Base-by-base conservation (phyloP, 2,888 invertebrate genomes). In the Drosophila rubida region DNA sequence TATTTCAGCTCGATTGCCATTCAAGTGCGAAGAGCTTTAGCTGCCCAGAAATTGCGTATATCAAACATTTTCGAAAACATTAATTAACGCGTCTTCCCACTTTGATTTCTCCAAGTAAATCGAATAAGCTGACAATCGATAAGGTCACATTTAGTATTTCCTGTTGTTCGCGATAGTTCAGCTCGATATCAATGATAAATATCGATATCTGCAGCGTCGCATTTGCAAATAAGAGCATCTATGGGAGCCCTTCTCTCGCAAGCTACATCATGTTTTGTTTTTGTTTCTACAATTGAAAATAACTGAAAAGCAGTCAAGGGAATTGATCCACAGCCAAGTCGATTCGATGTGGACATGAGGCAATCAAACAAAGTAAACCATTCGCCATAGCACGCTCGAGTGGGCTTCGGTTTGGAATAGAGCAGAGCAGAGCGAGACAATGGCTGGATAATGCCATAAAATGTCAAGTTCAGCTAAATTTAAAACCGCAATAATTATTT, bases 391-490 rank as follows among this genome's bases (percentile, higher is more conserved):
- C 54, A 39, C 32, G 61, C 44, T 53, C 27, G 35, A 16, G 16
- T 51, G 42, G 44, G 35, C 35, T 22, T 22, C 13, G 19, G 35
- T 25, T 27, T 23, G 9, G 13, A 22, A 49, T 42, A 42, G 41
- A 41, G 27, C 27, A 9, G 7, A 1, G 27, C 19, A 19, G n/a
- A 19, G 42, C 30, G 51, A 60, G 19, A 62, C 58, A 68, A 61
- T 51, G 44, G 35, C 39, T 54, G 51, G 51, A 64, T 54, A 68
- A 59, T 66, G 50, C 65, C 61, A 60, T 78, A 87, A 81, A 87
- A 82, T 85, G 83, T 87, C 87, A 85, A 87, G 82, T 81, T 85
- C 83, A 73, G 35, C 53, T 8, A 75, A 73, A 80, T 78, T 62
- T 72, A 69, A 72, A 49, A 73, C 65, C 78, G 65, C 63, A 55